Conservation (phyloP, 2,888 invertebrate genomes). For the Acleris sparsana region DNA sequence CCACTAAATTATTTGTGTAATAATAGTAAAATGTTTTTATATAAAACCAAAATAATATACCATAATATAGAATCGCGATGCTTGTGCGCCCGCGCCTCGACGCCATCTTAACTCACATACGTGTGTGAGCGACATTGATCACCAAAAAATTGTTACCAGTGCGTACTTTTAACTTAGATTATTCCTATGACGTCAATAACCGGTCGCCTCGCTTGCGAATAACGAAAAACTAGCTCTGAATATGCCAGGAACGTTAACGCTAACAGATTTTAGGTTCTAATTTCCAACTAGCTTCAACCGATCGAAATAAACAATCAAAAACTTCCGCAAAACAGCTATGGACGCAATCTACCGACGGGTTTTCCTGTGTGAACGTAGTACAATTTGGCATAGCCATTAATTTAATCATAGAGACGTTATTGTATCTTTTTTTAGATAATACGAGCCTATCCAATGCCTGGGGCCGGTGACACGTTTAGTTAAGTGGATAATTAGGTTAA, state of each 20-base stretch:
- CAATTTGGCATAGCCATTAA: constrained; percentile 67
- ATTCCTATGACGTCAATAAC: neutral
- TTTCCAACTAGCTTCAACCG: neutral
- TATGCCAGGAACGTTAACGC: constrained; percentile 40
- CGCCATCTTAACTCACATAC: too few species aligned
- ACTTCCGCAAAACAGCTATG: neutral
- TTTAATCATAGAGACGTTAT: constrained; percentile 49
- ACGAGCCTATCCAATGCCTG: constrained; percentile 38
- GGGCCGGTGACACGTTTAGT: constrained; percentile 19
- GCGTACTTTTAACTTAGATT: too few species aligned
- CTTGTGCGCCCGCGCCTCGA: too few species aligned
- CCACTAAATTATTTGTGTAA: too few species aligned
- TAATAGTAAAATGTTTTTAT: too few species aligned
- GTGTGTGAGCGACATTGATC: too few species aligned
- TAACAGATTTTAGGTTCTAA: neutral
- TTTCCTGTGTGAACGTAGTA: constrained; percentile 49
- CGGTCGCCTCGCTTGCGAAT: constrained; percentile 4
- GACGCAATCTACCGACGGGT: constrained; percentile 1
- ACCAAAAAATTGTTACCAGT: too few species aligned
- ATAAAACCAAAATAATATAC: too few species aligned
- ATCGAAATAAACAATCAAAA: neutral
- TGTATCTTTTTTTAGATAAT: constrained; percentile 47
- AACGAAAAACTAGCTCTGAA: constrained; percentile 46
- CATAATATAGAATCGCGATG: too few species aligned
- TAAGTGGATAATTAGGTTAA: constrained; percentile 7